phyloP scores from a whole-genome alignment of 2,797 vertebrate species.

The Anguilla megastoma region DNA sequence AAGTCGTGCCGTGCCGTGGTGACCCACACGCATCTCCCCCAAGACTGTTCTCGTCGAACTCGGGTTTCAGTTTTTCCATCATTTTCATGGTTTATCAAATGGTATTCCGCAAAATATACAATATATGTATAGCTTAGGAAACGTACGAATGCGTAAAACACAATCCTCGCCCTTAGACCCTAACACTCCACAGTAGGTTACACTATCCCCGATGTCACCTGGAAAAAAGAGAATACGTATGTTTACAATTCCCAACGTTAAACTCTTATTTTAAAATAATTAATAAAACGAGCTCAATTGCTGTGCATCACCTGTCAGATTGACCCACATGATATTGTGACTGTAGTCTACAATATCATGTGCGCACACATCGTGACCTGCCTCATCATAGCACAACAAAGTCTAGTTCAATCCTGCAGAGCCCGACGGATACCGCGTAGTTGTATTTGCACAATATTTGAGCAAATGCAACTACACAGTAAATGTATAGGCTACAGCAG shows the following conservation, averaged over 20 bases:
- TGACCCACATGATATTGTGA: slow-evolving; percentile 23
- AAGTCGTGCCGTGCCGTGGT: slow-evolving; percentile 54
- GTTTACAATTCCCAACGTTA: background rate
- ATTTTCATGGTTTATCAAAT: slow-evolving; percentile 46
- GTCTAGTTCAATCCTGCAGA: slow-evolving; percentile 24
- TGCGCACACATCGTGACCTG: slow-evolving; percentile 23
- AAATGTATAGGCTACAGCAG: background rate
- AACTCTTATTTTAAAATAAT: background rate
- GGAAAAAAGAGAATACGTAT: background rate
- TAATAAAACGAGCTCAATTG: slow-evolving; percentile 42
- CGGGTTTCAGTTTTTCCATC: slow-evolving; percentile 66
- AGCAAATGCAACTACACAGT: background rate
- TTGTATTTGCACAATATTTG: slow-evolving; percentile 43
- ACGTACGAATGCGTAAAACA: slow-evolving; percentile 6
- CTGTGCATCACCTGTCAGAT: slow-evolving; percentile 50
- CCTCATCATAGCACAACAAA: slow-evolving; percentile 24
- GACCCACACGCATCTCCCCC: slow-evolving; percentile 58
- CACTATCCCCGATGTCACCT: background rate
- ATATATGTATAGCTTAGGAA: background rate
- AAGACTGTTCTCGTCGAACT: slow-evolving; percentile 65
- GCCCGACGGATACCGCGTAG: background rate
- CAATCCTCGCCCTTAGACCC: background rate
- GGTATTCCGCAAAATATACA: slow-evolving; percentile 12
- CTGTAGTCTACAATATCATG: slow-evolving; percentile 19
- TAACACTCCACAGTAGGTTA: background rate